Evolutionary conservation across 1,140 invertebrate species (phyloP).

Genomic region (Chrysoperla carnea): DNA sequence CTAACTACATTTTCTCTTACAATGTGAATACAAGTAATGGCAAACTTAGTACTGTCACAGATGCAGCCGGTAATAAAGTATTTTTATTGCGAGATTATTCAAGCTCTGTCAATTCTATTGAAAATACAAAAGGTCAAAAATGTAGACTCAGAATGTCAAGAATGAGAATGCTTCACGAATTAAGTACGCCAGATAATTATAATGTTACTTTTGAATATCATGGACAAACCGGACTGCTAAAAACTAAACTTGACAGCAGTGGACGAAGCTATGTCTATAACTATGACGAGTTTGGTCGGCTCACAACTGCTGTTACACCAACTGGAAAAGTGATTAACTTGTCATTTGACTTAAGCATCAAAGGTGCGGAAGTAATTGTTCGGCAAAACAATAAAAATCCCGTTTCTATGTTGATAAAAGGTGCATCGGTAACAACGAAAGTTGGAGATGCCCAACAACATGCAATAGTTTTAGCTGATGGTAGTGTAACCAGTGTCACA

Average conservation of each 20-base stretch:
- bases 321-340: conserved; percentile 77
- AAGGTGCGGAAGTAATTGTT: conserved; percentile 73
- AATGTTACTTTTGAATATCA: conserved; percentile 89
- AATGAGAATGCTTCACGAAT: conserved; percentile 74
- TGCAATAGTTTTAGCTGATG: conserved; percentile 63
- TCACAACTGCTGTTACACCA: conserved; percentile 78
- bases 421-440: conserved; percentile 63
- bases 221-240: conserved; percentile 69
- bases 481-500: conserved; percentile 57
- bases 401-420: conserved; percentile 71
- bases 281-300: conserved; percentile 85
- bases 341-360: conserved; percentile 70
- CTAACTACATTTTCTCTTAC: conserved; percentile 83
- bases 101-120: conserved; percentile 78
- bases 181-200: conserved; percentile 79
- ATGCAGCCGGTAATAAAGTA: conserved; percentile 85
- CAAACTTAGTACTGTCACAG: conserved; percentile 79
- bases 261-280: conserved; percentile 86
- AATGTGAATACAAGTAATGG: conserved; percentile 94
- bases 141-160: conserved; percentile 74
- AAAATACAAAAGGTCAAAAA: conserved; percentile 87
- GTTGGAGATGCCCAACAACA: conserved; percentile 63
- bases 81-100: conserved; percentile 78
- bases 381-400: conserved; percentile 67
- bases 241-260: conserved; percentile 74